Conservation (phyloP, 2,113 vertebrate species). For the Heloderma charlesbogerti region DNA sequence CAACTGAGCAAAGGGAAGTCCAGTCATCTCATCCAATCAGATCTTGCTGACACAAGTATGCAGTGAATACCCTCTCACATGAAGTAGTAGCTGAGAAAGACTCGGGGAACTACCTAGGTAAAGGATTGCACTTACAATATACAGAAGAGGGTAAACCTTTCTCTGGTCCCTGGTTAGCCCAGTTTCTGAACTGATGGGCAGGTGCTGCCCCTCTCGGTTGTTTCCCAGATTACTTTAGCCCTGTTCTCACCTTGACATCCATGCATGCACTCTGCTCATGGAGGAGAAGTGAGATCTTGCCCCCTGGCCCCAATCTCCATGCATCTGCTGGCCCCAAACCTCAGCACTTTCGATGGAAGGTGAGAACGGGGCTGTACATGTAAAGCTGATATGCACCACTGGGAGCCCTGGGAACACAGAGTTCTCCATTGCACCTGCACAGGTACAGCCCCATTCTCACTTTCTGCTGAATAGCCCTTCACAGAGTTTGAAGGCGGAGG, state of each 20-base stretch:
- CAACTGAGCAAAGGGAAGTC: not conserved
- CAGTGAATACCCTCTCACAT: not conserved
- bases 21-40: not conserved
- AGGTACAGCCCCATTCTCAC: no score
- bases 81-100: not conserved
- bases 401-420: no score
- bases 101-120: not conserved
- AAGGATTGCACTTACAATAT: not conserved
- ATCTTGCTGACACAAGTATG: not conserved
- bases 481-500: no score
- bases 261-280: not conserved
- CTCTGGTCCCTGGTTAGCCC: not conserved
- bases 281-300: not conserved
- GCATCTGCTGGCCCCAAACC: not conserved
- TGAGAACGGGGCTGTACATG: not conserved
- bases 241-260: not conserved
- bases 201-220: not conserved
- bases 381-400: no score
- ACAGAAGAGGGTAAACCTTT: not conserved
- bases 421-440: no score
- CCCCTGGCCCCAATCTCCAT: not conserved
- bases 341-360: not conserved
- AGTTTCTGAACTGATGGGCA: not conserved
- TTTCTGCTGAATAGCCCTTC: no score
- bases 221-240: not conserved